These are phyloP conservation scores for Trematocara nigrifrons DNA, from an alignment of 2,113 vertebrate species.

Conservation along the genomic window DNA sequence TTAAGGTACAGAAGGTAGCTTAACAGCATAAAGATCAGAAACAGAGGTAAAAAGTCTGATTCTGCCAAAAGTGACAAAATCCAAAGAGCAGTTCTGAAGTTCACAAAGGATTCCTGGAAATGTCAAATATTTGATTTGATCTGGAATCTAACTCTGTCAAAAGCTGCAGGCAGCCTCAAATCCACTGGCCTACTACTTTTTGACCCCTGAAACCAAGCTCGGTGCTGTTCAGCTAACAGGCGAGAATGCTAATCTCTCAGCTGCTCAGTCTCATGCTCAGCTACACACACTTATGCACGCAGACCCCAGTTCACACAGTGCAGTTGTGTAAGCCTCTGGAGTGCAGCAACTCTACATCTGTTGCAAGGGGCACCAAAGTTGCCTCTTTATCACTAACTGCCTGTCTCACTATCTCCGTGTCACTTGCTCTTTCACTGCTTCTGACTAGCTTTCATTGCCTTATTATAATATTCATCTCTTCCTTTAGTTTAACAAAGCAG, in stretches of 20 bases:
- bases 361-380: background rate
- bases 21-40: background rate
- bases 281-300: background rate
- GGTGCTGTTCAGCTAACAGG: slow-evolving; percentile 9
- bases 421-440: background rate
- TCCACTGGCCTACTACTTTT: background rate
- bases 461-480: background rate
- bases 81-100: background rate
- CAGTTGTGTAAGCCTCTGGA: slow-evolving; percentile 28
- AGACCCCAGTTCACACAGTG: slow-evolving; percentile 1
- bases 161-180: background rate
- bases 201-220: slow-evolving; percentile 19
- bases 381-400: background rate
- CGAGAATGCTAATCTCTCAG: slow-evolving; percentile 51
- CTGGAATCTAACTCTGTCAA: background rate
- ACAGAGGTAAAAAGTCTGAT: fast-evolving
- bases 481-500: background rate
- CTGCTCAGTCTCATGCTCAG: slow-evolving; percentile 34
- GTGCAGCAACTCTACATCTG: slow-evolving; percentile 3
- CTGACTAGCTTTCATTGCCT: background rate
- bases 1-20: background rate
- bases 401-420: background rate
- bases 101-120: background rate
- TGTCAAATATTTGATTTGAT: background rate
- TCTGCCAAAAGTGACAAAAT: background rate